Evolutionary conservation across 1,140 invertebrate genomes (phyloP).

Genomic region (Drosophila truncata): DNA sequence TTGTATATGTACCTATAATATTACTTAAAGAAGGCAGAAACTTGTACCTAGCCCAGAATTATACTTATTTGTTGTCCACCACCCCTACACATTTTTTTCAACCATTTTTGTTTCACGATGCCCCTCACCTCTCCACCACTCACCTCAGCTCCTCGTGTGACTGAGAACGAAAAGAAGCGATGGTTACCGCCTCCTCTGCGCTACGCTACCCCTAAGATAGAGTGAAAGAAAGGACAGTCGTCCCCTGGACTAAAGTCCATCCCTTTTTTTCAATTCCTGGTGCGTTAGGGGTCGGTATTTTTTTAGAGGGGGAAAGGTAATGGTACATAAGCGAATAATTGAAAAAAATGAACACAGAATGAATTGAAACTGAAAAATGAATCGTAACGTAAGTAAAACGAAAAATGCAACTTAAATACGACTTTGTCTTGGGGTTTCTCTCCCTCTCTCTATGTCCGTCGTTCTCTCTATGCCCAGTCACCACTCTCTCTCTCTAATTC

Average conservation of each 20-base stretch:
- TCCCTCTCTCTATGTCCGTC: background rate
- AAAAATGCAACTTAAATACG: constrained; percentile 20
- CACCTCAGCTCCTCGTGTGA: constrained; percentile 28
- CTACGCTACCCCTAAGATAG: constrained; percentile 49
- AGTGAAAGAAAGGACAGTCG: constrained; percentile 31
- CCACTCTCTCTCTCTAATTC: background rate
- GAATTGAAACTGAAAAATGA: constrained; percentile 13
- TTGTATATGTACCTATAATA: background rate
- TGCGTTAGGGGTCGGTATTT: constrained; percentile 35
- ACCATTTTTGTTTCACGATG: constrained; percentile 55
- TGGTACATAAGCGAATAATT: constrained; percentile 7
- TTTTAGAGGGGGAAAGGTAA: constrained; percentile 9
- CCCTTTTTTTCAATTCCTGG: constrained; percentile 26
- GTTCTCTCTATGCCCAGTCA: background rate
- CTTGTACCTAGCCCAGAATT: constrained; percentile 12
- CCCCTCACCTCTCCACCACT: constrained; percentile 42
- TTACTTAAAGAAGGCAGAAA: constrained; percentile 8
- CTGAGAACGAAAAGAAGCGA: constrained; percentile 33
- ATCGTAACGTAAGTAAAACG: constrained; percentile 20
- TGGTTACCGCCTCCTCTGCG: constrained; percentile 39
- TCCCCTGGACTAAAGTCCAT: constrained; percentile 32
- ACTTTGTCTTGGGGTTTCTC: background rate
- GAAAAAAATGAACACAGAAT: background rate
- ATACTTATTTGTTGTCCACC: constrained; percentile 38
- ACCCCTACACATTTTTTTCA: constrained; percentile 63